Evolutionary conservation across 2,888 invertebrate species (phyloP).

Genomic region (Habrosyne pyritoides): DNA sequence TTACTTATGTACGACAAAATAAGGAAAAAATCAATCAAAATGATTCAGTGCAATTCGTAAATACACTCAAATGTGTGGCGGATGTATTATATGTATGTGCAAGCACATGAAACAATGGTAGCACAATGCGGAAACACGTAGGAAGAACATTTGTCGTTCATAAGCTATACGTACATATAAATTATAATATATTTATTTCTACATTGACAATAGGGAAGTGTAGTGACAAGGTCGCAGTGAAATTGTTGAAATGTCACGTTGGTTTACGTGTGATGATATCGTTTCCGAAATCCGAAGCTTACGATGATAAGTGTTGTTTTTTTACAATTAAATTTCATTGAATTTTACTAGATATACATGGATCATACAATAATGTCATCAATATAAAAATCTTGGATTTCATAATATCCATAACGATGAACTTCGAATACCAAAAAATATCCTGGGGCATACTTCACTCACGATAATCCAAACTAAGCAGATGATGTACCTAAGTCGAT

Average conservation of each 20-base stretch:
- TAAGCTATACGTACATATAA: not conserved
- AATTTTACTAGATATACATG: too few relatives aligned
- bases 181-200: not conserved
- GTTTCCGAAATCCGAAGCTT: too few relatives aligned
- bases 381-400: too few relatives aligned
- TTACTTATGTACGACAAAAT: not conserved
- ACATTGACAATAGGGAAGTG: conserved; percentile 3
- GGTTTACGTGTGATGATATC: too few relatives aligned
- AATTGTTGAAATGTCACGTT: not conserved
- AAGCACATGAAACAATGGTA: conserved; percentile 22
- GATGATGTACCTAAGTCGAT: too few relatives aligned
- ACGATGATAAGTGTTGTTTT: too few relatives aligned
- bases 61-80: not conserved
- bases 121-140: conserved; percentile 25
- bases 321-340: too few relatives aligned
- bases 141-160: conserved; percentile 19
- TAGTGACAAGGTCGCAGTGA: not conserved
- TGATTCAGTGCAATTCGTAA: not conserved
- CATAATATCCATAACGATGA: too few relatives aligned
- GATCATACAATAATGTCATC: too few relatives aligned
- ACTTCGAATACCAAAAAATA: too few relatives aligned
- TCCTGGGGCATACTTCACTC: too few relatives aligned
- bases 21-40: not conserved
- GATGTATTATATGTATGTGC: conserved; percentile 8
- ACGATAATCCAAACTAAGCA: too few relatives aligned